These are phyloP conservation scores for Corythoichthys intestinalis DNA, from an alignment of 2,113 vertebrate species.

Conservation along the genomic window DNA sequence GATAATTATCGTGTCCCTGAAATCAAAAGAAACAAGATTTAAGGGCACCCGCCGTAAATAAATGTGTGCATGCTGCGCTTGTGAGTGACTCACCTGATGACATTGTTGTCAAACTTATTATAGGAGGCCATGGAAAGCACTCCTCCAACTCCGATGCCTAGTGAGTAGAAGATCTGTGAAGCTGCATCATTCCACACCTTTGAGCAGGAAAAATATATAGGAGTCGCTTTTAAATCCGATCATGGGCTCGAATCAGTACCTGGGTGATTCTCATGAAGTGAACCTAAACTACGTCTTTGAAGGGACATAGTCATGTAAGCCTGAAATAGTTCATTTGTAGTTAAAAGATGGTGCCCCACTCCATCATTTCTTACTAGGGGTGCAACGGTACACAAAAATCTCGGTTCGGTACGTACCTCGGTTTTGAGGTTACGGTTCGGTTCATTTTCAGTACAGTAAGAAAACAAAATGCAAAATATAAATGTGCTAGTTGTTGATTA, in stretches of 20 bases:
- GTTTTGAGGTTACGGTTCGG: no score
- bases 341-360: no score
- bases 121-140: constrained; percentile 81
- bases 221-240: background rate
- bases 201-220: background rate
- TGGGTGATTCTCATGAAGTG: no score
- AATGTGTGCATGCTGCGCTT: background rate
- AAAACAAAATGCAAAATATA: no score
- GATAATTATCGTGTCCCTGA: constrained; percentile 77
- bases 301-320: no score
- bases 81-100: constrained; percentile 69
- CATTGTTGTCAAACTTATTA: constrained; percentile 82
- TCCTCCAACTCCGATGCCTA: constrained; percentile 79
- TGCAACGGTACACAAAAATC: no score
- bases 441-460: no score
- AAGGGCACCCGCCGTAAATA: background rate
- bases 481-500: no score
- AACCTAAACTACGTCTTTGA: no score
- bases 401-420: no score
- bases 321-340: no score
- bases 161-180: constrained; percentile 81
- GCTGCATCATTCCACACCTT: constrained; percentile 83
- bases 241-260: constrained; percentile 39
- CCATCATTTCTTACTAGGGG: no score
- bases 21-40: constrained; percentile 15